Percentiles rank a stretch among this genome's conserved stretches.
These are phyloP conservation scores for Perodicticus potto DNA, from an alignment of 2,797 vertebrate genomes.

Conservation along the genomic window DNA sequence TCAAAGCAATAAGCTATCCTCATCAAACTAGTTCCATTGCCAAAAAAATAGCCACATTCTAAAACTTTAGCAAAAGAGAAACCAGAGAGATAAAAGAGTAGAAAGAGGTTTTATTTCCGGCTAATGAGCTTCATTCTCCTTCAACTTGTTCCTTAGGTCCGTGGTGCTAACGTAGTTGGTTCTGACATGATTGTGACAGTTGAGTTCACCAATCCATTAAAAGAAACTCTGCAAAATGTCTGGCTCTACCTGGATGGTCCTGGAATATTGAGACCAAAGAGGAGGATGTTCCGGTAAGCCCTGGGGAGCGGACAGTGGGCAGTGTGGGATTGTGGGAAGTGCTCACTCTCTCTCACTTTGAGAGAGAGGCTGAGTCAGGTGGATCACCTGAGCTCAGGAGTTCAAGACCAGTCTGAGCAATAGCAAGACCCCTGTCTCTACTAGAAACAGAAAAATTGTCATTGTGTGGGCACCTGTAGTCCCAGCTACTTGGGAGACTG, in stretches of 20 bases:
- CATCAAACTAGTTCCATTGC: not conserved
- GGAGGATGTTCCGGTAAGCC: constrained; percentile 92
- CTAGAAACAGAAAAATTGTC: no score
- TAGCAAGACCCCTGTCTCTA: no score
- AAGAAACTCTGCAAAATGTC: constrained; percentile 90
- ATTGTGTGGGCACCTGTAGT: no score
- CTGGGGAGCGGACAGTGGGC: not conserved
- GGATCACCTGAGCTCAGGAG: no score
- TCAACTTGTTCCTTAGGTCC: constrained; percentile 87
- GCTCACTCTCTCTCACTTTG: not conserved
- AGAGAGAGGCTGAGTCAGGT: no score
- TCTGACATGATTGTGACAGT: constrained; percentile 92
- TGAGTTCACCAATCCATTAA: constrained; percentile 95
- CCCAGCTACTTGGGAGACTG: no score
- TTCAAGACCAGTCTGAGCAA: no score
- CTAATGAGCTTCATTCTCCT: constrained; percentile 46
- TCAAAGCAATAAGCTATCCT: constrained; percentile 32
- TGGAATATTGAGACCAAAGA: constrained; percentile 89
- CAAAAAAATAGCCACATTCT: not conserved
- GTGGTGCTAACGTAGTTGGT: constrained; percentile 84
- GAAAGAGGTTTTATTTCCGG: not conserved
- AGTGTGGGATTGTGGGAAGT: not conserved
- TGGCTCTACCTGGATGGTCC: constrained; percentile 94
- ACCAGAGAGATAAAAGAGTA: not conserved
- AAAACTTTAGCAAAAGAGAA: not conserved